phyloP scores from a whole-genome alignment of 2,888 invertebrate species.

The Ophraella communa region DNA sequence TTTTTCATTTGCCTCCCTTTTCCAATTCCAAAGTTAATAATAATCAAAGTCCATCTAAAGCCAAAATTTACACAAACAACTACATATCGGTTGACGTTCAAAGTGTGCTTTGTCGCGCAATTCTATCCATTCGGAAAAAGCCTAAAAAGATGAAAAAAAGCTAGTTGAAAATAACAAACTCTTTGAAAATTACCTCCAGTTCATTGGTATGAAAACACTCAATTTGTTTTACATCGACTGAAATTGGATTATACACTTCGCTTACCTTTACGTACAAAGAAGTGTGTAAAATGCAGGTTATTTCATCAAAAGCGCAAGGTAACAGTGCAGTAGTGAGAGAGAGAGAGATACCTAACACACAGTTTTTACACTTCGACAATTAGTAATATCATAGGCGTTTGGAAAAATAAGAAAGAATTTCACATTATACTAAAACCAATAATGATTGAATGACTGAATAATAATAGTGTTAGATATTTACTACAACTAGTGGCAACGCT shows the following conservation, averaged over 20 bases:
- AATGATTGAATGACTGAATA: no score
- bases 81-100: neutral
- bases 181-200: constrained; percentile 25
- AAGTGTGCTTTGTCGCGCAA: constrained; percentile 4
- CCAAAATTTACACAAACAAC: constrained; percentile 3
- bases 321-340: neutral
- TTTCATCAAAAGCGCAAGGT: neutral
- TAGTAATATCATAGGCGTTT: no score
- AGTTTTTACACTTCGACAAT: neutral
- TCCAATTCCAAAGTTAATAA: neutral
- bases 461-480: no score
- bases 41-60: neutral
- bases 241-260: constrained; percentile 14
- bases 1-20: neutral
- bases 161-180: constrained; percentile 17
- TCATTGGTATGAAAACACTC: constrained; percentile 23
- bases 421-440: no score
- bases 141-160: constrained; percentile 5
- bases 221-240: constrained; percentile 14
- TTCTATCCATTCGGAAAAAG: constrained; percentile 13
- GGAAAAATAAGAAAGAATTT: no score
- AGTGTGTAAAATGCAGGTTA: neutral
- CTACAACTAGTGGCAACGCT: no score
- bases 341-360: neutral
- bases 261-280: constrained; percentile 11